A percentile compares a stretch with the other conserved stretches of the same genome.
phyloP scores from a whole-genome alignment of 2,888 invertebrate genomes.

The Chrysolina oricalcia region DNA sequence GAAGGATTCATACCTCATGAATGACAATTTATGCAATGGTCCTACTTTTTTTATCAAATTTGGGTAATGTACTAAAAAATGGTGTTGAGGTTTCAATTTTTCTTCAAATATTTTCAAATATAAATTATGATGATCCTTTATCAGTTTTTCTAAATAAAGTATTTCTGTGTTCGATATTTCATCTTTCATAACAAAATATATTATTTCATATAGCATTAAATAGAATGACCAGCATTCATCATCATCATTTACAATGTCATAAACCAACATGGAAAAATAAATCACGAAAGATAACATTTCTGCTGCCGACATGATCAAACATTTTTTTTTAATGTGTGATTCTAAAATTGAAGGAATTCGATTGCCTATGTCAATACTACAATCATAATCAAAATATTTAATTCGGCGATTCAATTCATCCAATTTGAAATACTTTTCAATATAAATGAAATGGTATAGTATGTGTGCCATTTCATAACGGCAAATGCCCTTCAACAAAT shows the following conservation, averaged over 20 bases:
- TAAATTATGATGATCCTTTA: neutral
- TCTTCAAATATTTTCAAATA: conserved; percentile 10
- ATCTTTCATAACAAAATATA: neutral
- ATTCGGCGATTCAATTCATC: neutral
- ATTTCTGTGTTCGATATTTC: neutral
- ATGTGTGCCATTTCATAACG: conserved; percentile 19
- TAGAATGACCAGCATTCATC: conserved; percentile 10
- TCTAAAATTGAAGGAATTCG: neutral
- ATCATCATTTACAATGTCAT: neutral
- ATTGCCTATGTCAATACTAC: conserved; percentile 3
- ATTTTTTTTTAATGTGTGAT: neutral
- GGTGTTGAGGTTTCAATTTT: conserved; percentile 29
- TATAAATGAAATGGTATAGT: neutral
- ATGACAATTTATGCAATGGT: conserved; percentile 24
- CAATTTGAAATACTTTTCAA: conserved; percentile 15
- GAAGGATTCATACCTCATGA: conserved; percentile 24
- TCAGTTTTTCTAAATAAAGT: neutral
- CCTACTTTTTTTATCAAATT: conserved; percentile 17
- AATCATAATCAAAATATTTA: conserved; percentile 7
- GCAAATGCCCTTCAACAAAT: conserved; percentile 17
- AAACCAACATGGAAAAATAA: conserved; percentile 12
- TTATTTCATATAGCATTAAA: neutral
- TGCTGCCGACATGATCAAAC: conserved; percentile 7
- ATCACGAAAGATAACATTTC: neutral
- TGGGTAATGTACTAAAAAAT: conserved; percentile 30